These are phyloP conservation scores for Cryptoprocta ferox DNA, from an alignment of 2,797 vertebrate species.

Conservation along the genomic window DNA sequence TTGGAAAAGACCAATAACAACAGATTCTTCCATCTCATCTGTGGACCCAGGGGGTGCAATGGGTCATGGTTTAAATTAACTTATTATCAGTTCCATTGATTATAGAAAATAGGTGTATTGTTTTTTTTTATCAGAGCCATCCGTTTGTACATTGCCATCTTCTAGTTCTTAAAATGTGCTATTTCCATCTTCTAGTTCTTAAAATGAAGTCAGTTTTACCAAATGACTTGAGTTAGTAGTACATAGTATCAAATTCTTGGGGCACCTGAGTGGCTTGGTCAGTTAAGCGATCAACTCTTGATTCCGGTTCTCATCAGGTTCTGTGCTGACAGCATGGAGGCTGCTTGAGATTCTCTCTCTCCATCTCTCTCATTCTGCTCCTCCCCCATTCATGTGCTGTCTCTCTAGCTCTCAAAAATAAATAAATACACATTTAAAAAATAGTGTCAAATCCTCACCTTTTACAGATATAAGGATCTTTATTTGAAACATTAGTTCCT, in stretches of 20 bases:
- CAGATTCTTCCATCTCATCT: not conserved
- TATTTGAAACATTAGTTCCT: conserved; percentile 26
- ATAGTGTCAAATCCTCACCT: not conserved
- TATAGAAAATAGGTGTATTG: not conserved
- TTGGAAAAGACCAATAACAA: not conserved
- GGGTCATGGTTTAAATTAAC: not conserved
- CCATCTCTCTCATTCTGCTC: no score
- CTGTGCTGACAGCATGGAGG: no score
- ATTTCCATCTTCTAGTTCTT: not conserved
- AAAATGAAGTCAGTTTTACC: conserved; percentile 7
- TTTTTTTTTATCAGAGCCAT: not conserved
- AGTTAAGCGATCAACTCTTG: no score
- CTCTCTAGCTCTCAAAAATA: no score
- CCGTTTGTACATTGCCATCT: not conserved
- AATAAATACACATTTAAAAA: no score
- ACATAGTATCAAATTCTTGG: not conserved
- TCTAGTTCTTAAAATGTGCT: not conserved
- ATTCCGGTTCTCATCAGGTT: no score
- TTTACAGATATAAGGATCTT: not conserved
- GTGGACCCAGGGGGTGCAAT: not conserved
- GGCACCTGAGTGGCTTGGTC: no score
- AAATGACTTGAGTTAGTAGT: not conserved
- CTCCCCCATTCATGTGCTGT: no score
- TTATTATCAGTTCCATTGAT: not conserved
- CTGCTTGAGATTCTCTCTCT: no score